Percentiles rank a stretch among this genome's conserved stretches.
Evolutionary conservation across 2,113 vertebrate species (phyloP).

Genomic region (Sander vitreus): DNA sequence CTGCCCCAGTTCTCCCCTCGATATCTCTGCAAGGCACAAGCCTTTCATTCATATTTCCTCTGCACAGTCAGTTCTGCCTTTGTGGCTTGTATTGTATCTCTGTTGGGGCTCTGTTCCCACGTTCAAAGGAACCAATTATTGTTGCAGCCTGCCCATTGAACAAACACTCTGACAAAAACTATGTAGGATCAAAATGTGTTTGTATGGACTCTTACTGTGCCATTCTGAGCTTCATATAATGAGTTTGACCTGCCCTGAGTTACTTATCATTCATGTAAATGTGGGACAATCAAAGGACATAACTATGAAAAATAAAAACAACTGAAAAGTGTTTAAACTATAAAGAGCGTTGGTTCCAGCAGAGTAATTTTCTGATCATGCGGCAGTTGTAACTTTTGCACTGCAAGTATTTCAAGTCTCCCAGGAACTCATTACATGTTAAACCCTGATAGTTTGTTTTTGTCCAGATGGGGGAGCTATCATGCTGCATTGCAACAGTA

Average conservation of each 20-base stretch:
- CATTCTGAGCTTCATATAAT: conserved; percentile 25
- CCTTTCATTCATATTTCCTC: conserved; percentile 63
- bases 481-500: conserved; percentile 41
- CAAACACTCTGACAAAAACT: conserved; percentile 38
- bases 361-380: conserved; percentile 28
- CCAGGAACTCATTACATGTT: conserved; percentile 4
- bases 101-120: conserved; percentile 48
- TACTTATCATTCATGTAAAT: conserved; percentile 6
- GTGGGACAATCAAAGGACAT: conserved; percentile 20
- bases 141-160: conserved; percentile 26
- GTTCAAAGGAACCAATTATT: conserved; percentile 67
- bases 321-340: conserved; percentile 5
- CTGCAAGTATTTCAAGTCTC: conserved; percentile 23
- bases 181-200: conserved; percentile 48
- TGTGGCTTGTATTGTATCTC: conserved; percentile 57
- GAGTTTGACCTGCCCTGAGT: conserved; percentile 17
- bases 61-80: conserved; percentile 51
- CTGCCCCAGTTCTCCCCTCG: conserved; percentile 34
- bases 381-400: conserved; percentile 46
- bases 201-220: conserved; percentile 43
- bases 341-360: conserved; percentile 11
- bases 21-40: conserved; percentile 55
- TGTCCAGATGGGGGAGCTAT: conserved; percentile 78
- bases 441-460: conserved; percentile 7
- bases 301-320: not conserved